Base-by-base conservation (phyloP, 2,113 vertebrate species). In the Limanda limanda region DNA sequence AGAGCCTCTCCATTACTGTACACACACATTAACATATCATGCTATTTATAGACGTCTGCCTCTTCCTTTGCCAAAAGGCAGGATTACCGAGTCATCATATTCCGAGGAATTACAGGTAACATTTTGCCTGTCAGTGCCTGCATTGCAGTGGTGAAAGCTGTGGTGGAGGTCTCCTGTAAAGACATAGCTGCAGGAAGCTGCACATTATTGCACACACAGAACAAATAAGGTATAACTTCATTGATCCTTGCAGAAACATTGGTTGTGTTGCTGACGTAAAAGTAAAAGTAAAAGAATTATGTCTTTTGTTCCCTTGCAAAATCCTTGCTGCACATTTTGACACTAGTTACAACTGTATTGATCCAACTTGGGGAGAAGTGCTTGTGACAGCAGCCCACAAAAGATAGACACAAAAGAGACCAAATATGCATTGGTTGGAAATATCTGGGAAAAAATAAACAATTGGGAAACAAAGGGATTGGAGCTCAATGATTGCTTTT, bases 31-130 rank as follows among this genome's bases (percentile, higher is more conserved):
- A 58, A 58, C 60, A 75, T 70, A 75, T 47, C 2, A 0, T 24
- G 71, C 82, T 89, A 86, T 91, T 90, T 91, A 72, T 85, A 87
- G 76, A 64, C 21, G 42, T 18, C n/a, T 42, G 18, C 35, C 23
- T 64, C 23, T 55, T 74, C 54, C 61, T 63, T 55, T 68, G 51
- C 37, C 63, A 73, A 68, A 48, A 47, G 25, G n/a, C 45, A 61
- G 56, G 23, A 71, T 75, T 76, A 55, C 23, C 48, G 24, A 69
- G 51, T 57, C 59, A 54, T 18, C 24, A 12, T 17, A 40, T 61
- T 48, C 55, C 14, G 11, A 45, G 13, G 42, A 45, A 45, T 45
- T 67, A 42, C 73, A 76, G 56, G 56, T 71, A 72, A 62, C 60
- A 65, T 52, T 69, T 21, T 35, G 8, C 2, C 45, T 48, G 40